Conservation (phyloP, 2,797 vertebrate species). For the Eulemur rubriventer region DNA sequence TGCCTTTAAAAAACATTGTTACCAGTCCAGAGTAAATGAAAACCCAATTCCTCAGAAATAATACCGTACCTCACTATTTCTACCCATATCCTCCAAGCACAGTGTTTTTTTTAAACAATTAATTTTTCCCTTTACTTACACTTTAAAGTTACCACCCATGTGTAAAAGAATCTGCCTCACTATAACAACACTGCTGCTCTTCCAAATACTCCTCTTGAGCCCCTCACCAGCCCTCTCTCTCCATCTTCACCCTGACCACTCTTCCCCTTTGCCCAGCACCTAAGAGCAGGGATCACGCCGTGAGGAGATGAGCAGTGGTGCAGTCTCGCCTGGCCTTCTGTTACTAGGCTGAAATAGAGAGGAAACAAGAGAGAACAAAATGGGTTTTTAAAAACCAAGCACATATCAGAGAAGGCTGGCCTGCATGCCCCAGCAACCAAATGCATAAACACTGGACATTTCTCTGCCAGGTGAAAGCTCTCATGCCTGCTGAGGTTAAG, state of each 20-base stretch:
- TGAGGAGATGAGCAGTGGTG: slow-evolving; percentile 80
- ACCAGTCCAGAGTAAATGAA: slow-evolving; percentile 50
- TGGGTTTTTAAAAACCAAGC: slow-evolving; percentile 79
- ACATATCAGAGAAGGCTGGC: slow-evolving; percentile 66
- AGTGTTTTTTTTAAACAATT: slow-evolving; percentile 10
- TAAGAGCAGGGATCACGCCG: slow-evolving; percentile 79
- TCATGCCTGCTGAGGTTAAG: slow-evolving; percentile 40
- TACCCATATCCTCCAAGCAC: slow-evolving; percentile 30
- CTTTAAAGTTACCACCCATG: not conserved
- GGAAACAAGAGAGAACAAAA: slow-evolving; percentile 85
- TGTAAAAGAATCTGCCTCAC: not conserved
- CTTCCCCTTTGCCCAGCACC: slow-evolving; percentile 75
- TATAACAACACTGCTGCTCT: slow-evolving; percentile 53
- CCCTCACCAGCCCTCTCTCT: slow-evolving; percentile 46
- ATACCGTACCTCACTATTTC: slow-evolving; percentile 28
- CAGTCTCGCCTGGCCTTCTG: slow-evolving; percentile 82
- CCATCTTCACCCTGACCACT: slow-evolving; percentile 52
- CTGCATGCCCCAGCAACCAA: slow-evolving; percentile 58
- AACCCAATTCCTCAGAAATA: slow-evolving; percentile 52
- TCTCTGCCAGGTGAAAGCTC: slow-evolving; percentile 55
- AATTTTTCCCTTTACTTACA: not conserved
- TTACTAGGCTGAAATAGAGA: slow-evolving; percentile 87
- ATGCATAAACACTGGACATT: slow-evolving; percentile 48
- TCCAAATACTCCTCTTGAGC: slow-evolving; percentile 4
- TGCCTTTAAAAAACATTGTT: slow-evolving; percentile 52